These are phyloP conservation scores for Ataeniobius toweri DNA, from an alignment of 2,797 vertebrate species.

Conservation along the genomic window DNA sequence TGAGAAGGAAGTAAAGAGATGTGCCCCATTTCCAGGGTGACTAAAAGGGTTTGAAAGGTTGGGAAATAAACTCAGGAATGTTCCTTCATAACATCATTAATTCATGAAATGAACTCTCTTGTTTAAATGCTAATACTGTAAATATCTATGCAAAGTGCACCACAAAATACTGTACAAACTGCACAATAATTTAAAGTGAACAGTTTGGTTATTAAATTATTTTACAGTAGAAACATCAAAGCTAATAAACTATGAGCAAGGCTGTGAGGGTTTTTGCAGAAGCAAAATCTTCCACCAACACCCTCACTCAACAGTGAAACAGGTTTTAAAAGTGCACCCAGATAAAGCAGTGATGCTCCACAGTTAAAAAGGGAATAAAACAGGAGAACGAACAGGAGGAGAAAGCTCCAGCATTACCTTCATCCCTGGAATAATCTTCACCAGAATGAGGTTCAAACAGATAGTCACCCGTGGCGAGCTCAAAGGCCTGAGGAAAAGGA, in stretches of 20 bases:
- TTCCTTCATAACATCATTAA: conserved; percentile 27
- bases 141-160: conserved; percentile 13
- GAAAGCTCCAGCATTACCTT: conserved; percentile 83
- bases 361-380: conserved; percentile 2
- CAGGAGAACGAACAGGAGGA: conserved; percentile 20
- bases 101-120: conserved; percentile 40
- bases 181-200: conserved; percentile 20
- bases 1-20: conserved; percentile 36
- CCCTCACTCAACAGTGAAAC: conserved; percentile 11
- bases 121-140: conserved; percentile 22
- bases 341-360: conserved; percentile 11
- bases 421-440: conserved; percentile 97
- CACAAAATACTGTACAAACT: conserved; percentile 8
- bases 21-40: conserved; percentile 58
- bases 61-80: conserved; percentile 80
- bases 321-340: conserved; percentile 1
- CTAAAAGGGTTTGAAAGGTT: conserved; percentile 37
- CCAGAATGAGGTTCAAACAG: conserved; percentile 98
- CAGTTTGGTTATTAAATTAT: conserved; percentile 30
- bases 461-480: conserved; percentile 96
- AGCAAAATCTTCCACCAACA: conserved; percentile 15
- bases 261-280: conserved; percentile 28
- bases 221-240: background rate
- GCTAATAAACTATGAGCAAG: conserved; percentile 10
- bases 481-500: conserved; percentile 87